A percentile compares a stretch with the other conserved stretches of the same genome.
Conservation (phyloP, 2,797 vertebrate genomes). For the Numenius phaeopus region DNA sequence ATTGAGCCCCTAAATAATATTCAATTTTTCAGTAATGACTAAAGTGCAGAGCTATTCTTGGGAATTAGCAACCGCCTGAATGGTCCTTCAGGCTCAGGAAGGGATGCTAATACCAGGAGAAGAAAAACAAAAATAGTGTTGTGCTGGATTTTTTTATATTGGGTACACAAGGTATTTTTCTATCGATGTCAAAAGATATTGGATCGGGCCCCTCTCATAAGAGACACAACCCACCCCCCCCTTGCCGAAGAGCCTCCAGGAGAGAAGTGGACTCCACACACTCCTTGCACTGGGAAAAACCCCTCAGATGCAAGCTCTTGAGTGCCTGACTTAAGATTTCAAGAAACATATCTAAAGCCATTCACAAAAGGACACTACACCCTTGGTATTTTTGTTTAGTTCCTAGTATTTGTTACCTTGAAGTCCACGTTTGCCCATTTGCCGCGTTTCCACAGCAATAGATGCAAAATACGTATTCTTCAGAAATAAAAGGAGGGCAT, state of each 20-base stretch:
- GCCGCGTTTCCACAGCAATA: neutral
- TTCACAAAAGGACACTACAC: neutral
- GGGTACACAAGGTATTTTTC: neutral
- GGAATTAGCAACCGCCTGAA: neutral
- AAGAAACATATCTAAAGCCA: neutral
- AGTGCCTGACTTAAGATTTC: neutral
- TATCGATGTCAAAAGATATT: neutral
- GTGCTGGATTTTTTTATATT: neutral
- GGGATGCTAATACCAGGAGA: neutral
- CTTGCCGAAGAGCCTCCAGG: neutral
- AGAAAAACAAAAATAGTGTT: neutral
- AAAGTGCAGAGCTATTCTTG: neutral
- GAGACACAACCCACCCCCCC: no score
- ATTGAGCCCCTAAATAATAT: neutral
- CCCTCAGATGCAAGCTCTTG: neutral
- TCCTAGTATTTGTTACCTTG: neutral
- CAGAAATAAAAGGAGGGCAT: neutral
- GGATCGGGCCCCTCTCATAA: neutral
- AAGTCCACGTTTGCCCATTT: neutral
- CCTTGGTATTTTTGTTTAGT: neutral
- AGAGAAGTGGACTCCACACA: neutral
- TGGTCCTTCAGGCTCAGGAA: neutral
- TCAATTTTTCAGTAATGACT: neutral
- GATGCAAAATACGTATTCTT: neutral
- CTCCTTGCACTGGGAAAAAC: neutral